Evolutionary conservation across 2,888 invertebrate species (phyloP), one percentile per base, ranked within the genome.

Genomic region (Isoperla grammatica): DNA sequence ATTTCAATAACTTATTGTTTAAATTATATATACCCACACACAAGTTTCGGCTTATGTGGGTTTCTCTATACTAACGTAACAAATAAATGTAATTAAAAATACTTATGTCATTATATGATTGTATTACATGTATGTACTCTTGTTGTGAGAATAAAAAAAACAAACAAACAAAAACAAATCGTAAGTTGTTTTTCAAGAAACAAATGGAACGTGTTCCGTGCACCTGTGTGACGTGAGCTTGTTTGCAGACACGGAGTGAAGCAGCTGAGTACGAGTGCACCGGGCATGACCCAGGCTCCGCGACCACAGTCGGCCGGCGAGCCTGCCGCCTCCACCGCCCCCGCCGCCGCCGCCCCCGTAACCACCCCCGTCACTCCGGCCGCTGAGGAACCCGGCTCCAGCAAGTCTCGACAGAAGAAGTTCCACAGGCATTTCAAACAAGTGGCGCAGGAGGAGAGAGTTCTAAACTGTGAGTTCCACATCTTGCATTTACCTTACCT

Each of bases 361-460:
- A 63, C 66, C 61, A 64, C 66, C 62, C 69, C 65, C 70, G 15
- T n/a, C 35, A 50, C 50, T 2, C 50, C 74, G 66, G 69, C 72
- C 59, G 72, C 74, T 67, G 70, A 71, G 43, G 76, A 76, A 55
- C 76, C 78, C 66, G 79, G 79, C 67, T 84, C 84, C 46, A 85
- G 84, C 72, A 87, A 87, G 71, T 82, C 88, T 50, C 79, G 91
- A 45, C 91, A 92, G 75, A 91, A 92, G 76, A 93, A 93, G 76
- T 94, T 94, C 76, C 87, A 88, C 71, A 81, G 92, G 64, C 88
- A 92, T 74, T 93, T 94, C 77, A 86, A 86, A 66, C 71, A 74
- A 71, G 90, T 92, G 67, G 85, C 89, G 48, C 83, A 85, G 19
- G 89, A 91, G 70, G 93, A 94, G 75, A 84, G 84, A 70, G 88